Evolutionary conservation across 2,113 vertebrate genomes (phyloP), one percentile per base, ranked within the genome.

Genomic region (Ceyx cyanopectus): DNA sequence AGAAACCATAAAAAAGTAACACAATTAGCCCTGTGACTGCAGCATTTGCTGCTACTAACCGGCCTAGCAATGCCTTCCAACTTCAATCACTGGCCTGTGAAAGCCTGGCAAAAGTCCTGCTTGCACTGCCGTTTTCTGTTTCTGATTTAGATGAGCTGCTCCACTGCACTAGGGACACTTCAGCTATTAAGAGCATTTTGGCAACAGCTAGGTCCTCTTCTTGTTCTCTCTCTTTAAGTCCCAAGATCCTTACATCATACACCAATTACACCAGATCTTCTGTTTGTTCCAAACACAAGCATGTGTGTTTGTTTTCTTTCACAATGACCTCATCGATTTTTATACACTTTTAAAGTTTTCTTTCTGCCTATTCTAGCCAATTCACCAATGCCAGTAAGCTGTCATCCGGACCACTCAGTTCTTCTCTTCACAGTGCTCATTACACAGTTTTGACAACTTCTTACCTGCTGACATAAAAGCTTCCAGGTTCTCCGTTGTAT

Each of bases 171-270:
- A 46, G 37, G 32, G 46, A 60, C 1, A 1, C 43, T 50, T 78
- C 30, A 87, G 48, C 32, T 84, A 54, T 4, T 32, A 56, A 62
- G 40, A 63, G 84, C 17, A 54, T 54, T 73, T n/a, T 78, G 79
- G 65, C 65, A 81, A 50, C 60, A 50, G 40, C 14, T 2, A 1
- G 15, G 29, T 84, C 61, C 41, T 79, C 24, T 89, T 37, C 37
- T 89, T 40, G 29, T 16, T 66, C 62, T 82, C 37, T 20, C 30
- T 40, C 69, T 37, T 67, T 27, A 75, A 88, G 40, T 81, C 81
- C 87, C 67, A 87, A 82, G 79, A 74, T 66, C n/a, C 78, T 95
- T 80, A 74, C 45, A 43, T 90, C 62, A 92, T 51, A 32, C 60
- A 85, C 22, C 29, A 41, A 32, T 68, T 85, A 68, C 26, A 83